Evolutionary conservation across 2,797 vertebrate genomes (phyloP).

Genomic region (Onychomys torridus): DNA sequence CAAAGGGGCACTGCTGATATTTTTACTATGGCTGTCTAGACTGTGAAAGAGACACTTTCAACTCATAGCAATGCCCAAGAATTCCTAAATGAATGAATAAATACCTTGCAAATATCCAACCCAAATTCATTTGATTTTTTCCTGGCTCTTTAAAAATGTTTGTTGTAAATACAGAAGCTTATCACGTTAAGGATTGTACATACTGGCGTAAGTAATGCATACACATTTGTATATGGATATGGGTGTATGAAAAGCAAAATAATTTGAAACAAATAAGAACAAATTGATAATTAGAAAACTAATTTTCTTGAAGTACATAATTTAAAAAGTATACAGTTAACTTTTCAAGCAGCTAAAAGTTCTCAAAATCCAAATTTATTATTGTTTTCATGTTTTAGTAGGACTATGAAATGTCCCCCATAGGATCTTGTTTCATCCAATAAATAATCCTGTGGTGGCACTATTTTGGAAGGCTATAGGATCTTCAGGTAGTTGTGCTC

Average conservation of each 20-base stretch:
- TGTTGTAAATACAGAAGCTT: background rate
- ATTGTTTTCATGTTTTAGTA: background rate
- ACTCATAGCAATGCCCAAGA: background rate
- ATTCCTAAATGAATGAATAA: background rate
- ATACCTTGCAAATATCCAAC: background rate
- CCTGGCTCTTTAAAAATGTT: background rate
- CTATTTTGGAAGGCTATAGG: background rate
- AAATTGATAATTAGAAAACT: background rate
- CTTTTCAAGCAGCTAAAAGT: background rate
- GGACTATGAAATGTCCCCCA: background rate
- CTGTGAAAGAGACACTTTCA: background rate
- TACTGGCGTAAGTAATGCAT: rapidly evolving
- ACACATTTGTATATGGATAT: background rate
- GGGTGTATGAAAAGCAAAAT: background rate
- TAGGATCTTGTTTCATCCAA: background rate
- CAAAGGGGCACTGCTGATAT: background rate
- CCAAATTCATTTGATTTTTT: background rate
- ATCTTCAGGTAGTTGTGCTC: no score
- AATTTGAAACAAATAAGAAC: background rate
- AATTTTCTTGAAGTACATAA: background rate
- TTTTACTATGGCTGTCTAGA: background rate
- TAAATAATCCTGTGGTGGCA: background rate
- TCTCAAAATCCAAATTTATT: background rate
- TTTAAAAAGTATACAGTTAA: background rate
- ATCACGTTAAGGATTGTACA: background rate